Percentiles rank a stretch among this genome's conserved stretches.
phyloP scores from a whole-genome alignment of 2,797 vertebrate species.

The Scolopax bukidnonensis region DNA sequence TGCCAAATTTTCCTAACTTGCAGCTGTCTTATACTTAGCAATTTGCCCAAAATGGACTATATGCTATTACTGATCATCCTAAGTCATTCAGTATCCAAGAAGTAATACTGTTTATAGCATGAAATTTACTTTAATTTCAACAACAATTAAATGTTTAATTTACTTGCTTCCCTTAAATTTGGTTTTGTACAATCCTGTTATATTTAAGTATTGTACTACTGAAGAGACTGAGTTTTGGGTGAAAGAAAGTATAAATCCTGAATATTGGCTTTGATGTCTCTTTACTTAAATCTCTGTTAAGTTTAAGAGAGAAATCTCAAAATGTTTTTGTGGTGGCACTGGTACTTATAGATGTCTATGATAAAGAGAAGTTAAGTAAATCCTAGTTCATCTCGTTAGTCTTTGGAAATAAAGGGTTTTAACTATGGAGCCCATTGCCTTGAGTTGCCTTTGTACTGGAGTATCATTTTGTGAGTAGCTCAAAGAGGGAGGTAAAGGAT shows the following conservation, averaged over 20 bases:
- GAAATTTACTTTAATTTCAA: slow-evolving; percentile 7
- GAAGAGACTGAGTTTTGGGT: neutral
- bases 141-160: neutral
- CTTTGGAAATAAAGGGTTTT: neutral
- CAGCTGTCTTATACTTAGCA: neutral
- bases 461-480: neutral
- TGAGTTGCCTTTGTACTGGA: neutral
- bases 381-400: neutral
- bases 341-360: neutral
- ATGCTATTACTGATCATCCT: neutral
- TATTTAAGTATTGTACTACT: neutral
- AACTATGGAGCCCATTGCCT: neutral
- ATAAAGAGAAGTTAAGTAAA: neutral
- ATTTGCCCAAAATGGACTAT: neutral
- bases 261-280: neutral
- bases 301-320: neutral
- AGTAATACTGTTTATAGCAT: neutral
- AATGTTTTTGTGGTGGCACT: neutral
- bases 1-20: neutral
- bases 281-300: neutral
- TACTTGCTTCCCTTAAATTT: neutral
- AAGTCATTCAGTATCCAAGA: neutral
- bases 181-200: neutral
- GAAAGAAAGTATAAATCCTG: neutral
- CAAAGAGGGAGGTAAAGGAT: neutral